These are phyloP conservation scores for Engraulis encrasicolus DNA, from an alignment of 2,113 vertebrate genomes.

Conservation along the genomic window DNA sequence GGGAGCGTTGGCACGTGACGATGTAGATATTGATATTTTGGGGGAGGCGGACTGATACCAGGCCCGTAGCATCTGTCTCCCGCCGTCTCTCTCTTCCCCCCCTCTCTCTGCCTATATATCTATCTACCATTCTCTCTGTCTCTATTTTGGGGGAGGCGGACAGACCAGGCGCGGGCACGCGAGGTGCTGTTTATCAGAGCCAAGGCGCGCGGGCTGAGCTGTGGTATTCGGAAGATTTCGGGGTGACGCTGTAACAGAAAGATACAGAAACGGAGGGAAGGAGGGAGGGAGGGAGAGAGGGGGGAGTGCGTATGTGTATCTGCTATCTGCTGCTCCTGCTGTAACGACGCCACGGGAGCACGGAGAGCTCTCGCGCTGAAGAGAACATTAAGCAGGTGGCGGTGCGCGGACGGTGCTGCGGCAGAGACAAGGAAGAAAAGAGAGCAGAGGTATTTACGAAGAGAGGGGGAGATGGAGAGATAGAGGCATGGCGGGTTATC, in stretches of 20 bases:
- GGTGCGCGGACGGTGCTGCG: not conserved
- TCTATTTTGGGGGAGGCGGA: not conserved
- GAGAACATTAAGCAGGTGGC: constrained; percentile 3
- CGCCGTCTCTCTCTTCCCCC: too few species aligned
- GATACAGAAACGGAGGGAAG: too few species aligned
- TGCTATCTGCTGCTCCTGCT: too few species aligned
- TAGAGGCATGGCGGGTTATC: too few species aligned
- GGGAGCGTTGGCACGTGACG: not conserved
- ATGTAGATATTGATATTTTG: not conserved
- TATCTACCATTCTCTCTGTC: too few species aligned
- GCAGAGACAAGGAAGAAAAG: not conserved
- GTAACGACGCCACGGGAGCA: not conserved
- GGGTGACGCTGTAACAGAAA: constrained; percentile 9
- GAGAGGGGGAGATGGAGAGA: too few species aligned
- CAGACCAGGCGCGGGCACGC: not conserved
- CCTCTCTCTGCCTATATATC: too few species aligned
- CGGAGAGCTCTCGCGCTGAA: not conserved
- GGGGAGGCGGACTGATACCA: not conserved
- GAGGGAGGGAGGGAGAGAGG: too few species aligned
- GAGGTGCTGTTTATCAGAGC: constrained; percentile 15
- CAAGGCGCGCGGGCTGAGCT: constrained; percentile 38
- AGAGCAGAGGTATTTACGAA: too few species aligned
- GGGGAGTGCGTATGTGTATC: too few species aligned
- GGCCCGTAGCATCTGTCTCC: too few species aligned
- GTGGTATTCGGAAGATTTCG: constrained; percentile 42